Conservation (phyloP, 2,113 vertebrate genomes). For the Crypturellus undulatus region DNA sequence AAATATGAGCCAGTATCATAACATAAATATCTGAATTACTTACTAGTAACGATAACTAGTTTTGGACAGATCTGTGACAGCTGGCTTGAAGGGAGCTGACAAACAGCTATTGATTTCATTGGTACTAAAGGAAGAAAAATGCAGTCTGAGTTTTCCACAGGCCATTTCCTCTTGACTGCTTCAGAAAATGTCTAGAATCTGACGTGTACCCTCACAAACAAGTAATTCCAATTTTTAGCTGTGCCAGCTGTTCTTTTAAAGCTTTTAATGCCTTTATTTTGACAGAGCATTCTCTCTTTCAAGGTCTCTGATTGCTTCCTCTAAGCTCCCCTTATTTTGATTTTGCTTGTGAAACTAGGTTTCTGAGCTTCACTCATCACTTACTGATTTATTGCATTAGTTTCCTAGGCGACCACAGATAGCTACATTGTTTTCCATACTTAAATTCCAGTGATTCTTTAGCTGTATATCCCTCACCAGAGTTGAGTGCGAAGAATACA, state of each 20-base stretch:
- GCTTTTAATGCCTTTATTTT: conserved; percentile 4
- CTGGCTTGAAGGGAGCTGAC: background rate
- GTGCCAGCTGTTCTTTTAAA: background rate
- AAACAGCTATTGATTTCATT: background rate
- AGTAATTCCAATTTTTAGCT: background rate
- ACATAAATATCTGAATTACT: background rate
- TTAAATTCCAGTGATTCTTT: background rate
- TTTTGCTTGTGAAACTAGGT: background rate
- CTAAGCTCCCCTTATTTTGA: conserved; percentile 2
- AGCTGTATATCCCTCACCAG: background rate
- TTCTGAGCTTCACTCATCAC: conserved; percentile 2
- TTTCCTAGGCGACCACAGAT: conserved; percentile 14
- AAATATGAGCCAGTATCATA: background rate
- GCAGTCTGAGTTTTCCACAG: background rate
- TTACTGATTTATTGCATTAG: conserved; percentile 6
- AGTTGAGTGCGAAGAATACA: background rate
- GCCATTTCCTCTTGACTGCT: background rate
- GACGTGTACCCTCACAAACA: background rate
- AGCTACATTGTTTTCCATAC: background rate
- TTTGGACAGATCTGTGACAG: background rate
- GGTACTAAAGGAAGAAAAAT: background rate
- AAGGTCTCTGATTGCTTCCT: background rate
- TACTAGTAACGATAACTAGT: background rate
- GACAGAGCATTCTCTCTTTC: conserved; percentile 10
- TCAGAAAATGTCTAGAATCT: background rate